Evolutionary conservation across 2,797 vertebrate species (phyloP).

Genomic region (Rhinogobio ventralis): DNA sequence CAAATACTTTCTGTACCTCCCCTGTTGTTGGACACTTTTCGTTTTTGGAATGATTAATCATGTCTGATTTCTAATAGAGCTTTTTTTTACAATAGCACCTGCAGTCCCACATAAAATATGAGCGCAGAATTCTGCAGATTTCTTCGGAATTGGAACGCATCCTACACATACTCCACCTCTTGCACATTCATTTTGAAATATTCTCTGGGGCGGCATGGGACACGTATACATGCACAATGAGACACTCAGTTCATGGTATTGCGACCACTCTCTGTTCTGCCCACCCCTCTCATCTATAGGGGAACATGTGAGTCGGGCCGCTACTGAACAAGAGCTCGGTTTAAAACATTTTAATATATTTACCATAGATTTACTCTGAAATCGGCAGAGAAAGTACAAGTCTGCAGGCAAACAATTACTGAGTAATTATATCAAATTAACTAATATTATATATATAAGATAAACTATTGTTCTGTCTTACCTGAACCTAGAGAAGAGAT

Average conservation of each 20-base stretch:
- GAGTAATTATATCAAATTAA: background rate
- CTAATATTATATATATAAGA: background rate
- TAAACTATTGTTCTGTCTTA: slow-evolving; percentile 64
- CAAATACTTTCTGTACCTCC: background rate
- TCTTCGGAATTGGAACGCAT: background rate
- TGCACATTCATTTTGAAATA: background rate
- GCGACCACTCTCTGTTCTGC: background rate
- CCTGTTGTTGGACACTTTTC: background rate
- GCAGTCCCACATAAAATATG: background rate
- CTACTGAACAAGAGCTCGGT: slow-evolving; percentile 1
- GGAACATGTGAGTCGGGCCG: background rate
- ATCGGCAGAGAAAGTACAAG: background rate
- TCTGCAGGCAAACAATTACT: background rate
- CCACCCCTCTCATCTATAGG: background rate
- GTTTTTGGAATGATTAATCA: background rate
- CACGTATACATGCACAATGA: background rate
- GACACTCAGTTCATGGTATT: slow-evolving; percentile 4
- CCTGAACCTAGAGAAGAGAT: slow-evolving; percentile 88
- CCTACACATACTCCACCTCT: slow-evolving; percentile 1
- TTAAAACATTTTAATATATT: background rate
- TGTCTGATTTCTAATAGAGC: background rate
- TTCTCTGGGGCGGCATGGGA: background rate
- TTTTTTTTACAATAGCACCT: background rate
- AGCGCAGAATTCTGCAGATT: background rate
- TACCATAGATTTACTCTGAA: background rate